A percentile compares a stretch with the other conserved stretches of the same genome.
Evolutionary conservation across 2,888 invertebrate genomes (phyloP).

Genomic region (Tolmerus cingulatus): DNA sequence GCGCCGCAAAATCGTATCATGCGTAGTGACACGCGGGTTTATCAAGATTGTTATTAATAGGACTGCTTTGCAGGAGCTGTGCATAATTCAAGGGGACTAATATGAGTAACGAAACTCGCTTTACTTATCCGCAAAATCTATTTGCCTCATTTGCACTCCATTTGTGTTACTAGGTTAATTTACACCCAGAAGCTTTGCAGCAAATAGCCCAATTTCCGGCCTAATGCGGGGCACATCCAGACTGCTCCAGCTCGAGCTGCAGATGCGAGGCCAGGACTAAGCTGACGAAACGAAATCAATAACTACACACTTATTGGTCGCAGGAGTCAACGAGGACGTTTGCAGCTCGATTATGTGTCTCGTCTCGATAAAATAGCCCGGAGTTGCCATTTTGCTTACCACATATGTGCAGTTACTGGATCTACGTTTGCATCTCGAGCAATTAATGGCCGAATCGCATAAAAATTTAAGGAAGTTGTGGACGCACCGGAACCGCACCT

Average conservation of each 20-base stretch:
- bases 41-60: background rate
- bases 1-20: background rate
- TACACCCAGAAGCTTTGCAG: background rate
- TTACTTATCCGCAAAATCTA: background rate
- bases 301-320: background rate
- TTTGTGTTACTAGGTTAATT: background rate
- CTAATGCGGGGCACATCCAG: background rate
- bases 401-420: background rate
- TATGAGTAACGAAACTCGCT: background rate
- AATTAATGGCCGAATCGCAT: background rate
- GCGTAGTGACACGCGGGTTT: background rate
- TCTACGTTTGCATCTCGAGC: background rate
- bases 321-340: background rate
- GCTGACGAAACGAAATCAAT: background rate
- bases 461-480: background rate
- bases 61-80: background rate
- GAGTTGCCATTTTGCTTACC: background rate
- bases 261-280: background rate
- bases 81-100: background rate
- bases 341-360: background rate
- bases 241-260: background rate
- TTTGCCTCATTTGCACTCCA: background rate
- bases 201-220: background rate
- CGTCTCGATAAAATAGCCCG: background rate
- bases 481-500: background rate